Base-by-base conservation (phyloP, 2,888 invertebrate genomes). In the Papilio gigon region DNA sequence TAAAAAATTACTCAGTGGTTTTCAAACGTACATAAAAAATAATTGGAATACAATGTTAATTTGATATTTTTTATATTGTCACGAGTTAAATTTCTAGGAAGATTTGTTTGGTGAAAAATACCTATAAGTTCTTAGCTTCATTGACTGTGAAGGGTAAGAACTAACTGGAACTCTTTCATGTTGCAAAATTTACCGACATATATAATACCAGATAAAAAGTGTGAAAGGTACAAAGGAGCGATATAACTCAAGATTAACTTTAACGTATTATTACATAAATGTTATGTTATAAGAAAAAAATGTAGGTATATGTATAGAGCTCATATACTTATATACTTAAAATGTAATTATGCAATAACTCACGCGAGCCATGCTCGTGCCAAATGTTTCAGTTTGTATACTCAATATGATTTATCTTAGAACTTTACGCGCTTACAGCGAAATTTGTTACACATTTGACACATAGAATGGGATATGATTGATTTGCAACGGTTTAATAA, bases 361-460 rank as follows among this genome's bases (percentile, higher is more conserved):
- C 53, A 30, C 17, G 53, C 63, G 47, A 63, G 8, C 8, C 11
- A 20, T 44, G 40, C 40, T 42, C 40, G 40, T 40, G 40, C 60
- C 40, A 40, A 60, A 60, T 60, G 60, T 60, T 37, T 40, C 40
- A 60, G 60, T 60, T 37, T 60, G n/a, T 60, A 27, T 14, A 40
- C 37, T 40, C n/a, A 40, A 25, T 62, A 35, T 63, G 47, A 50
- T 63, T 63, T 63, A 63, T 63, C 47, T 63, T 47, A 50, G 22
- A 63, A 63, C 33, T 63, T 63, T 50, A 33, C 30, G 47, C 9
- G 6, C 35, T 6, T 30, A 20, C 22, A 63, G 11, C 47, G 22
- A 47, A 63, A 63, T 63, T 47, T 47, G 63, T 50, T 62, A 44
- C 33, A 33, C 44, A 50, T 63, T 63, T 47, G 63, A 47, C 63